These are phyloP conservation scores for Heliornis fulica DNA, from an alignment of 2,113 vertebrate genomes.

Conservation along the genomic window DNA sequence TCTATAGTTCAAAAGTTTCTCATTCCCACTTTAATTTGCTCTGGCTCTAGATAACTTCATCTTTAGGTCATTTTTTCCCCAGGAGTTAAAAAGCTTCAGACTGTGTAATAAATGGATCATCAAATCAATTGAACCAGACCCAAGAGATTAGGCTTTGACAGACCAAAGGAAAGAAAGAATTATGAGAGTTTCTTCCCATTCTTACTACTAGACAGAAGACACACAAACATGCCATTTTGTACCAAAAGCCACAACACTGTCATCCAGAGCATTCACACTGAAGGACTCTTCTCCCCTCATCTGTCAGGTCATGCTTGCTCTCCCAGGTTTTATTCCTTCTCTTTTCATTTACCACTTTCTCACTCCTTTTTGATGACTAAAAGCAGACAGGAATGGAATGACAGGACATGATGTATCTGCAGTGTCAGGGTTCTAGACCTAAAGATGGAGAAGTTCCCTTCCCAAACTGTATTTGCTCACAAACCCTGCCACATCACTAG, in stretches of 20 bases:
- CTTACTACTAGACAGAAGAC: not conserved
- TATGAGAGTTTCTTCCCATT: not conserved
- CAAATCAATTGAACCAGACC: not conserved
- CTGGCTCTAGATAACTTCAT: not conserved
- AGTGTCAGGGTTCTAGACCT: not conserved
- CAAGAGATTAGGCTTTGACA: not conserved
- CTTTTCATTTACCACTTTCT: not conserved
- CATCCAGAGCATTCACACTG: not conserved
- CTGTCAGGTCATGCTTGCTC: not conserved
- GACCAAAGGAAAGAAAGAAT: conserved; percentile 18
- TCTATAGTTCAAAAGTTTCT: conserved; percentile 5
- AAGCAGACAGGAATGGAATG: not conserved
- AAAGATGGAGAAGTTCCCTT: not conserved
- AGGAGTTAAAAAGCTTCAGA: conserved; percentile 16
- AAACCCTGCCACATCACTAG: not conserved
- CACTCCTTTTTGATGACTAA: not conserved
- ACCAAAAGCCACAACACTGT: not conserved
- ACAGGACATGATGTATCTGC: not conserved
- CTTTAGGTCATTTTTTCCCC: conserved; percentile 1
- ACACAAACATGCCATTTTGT: not conserved
- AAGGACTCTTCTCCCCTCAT: not conserved
- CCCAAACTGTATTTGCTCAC: not conserved
- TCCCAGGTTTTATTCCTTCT: not conserved
- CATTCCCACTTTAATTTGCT: not conserved
- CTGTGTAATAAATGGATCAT: conserved; percentile 5